Evolutionary conservation across 2,888 invertebrate species (phyloP), one percentile per base, ranked within the genome.

Genomic region (Bugulina stolonifera): DNA sequence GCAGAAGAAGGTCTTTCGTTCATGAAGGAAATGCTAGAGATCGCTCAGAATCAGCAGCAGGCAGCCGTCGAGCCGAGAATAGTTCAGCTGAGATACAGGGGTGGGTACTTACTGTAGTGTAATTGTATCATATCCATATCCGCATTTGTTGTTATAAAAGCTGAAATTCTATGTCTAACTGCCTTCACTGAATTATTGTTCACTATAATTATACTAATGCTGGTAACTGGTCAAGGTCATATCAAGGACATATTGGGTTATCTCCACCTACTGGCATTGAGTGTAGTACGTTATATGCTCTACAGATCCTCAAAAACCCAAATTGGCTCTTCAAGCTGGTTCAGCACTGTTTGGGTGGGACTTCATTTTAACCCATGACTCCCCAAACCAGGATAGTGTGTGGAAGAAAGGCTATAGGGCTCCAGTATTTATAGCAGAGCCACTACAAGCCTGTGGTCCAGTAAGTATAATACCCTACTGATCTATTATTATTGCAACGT

Each of bases 11-110:
- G 98, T 0, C 86, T 94, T 52, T 87, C 92, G 22, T 97, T 98
- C 82, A 96, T 98, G 94, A 92, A 93, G 80, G 97, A 98, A 86
- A 95, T 98, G 93, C 89, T 94, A 0, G 93, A 94, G 81, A 86
- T 94, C 76, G 93, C 93, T 71, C 91, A 91, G 77, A 74, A 73
- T 22, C 85, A 90, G 74, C 76, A 74, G 10, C 70, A 78, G 25
- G 76, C 76, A 10, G 80, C 80, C 72, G 77, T 82, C 80, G 75
- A 75, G 76, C 73, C 0, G 1, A 34, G n/a, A 14, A 58, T 35
- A 27, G 55, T 57, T 18, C 71, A 54, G 34, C 25, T 58, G 23
- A 52, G 22, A 23, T 69, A 18, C 23, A 58, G 14, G 3, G 43
- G 70, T 54, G 25, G 35, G 35, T 69, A 3, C 3, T 25, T n/a